A percentile compares a stretch with the other conserved stretches of the same genome.
Conservation (phyloP, 2,888 invertebrate genomes). For the Andrena dorsata region DNA sequence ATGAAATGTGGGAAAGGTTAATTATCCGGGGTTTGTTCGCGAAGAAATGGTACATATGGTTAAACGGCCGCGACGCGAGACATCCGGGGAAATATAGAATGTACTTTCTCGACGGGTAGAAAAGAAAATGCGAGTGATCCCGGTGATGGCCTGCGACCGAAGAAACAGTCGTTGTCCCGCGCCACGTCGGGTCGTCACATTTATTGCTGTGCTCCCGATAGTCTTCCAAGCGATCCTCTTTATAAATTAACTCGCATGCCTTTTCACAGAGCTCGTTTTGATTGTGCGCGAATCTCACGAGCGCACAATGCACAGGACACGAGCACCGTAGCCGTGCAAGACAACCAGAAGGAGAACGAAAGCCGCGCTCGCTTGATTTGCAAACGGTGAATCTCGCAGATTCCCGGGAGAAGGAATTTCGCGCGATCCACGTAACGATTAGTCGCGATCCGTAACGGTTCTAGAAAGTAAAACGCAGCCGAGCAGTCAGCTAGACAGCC, state of each 20-base stretch:
- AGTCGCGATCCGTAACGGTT: constrained; percentile 53
- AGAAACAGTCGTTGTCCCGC: neutral
- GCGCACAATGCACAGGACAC: too few relatives aligned
- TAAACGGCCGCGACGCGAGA: constrained; percentile 49
- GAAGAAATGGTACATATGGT: constrained; percentile 53
- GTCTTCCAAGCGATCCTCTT: too few relatives aligned
- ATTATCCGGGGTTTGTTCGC: constrained; percentile 41
- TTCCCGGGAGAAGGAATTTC: constrained; percentile 24
- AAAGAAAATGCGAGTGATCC: constrained; percentile 70
- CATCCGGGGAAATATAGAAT: constrained; percentile 58
- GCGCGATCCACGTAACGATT: constrained; percentile 38
- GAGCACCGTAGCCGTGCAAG: too few relatives aligned
- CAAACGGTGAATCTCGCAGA: neutral
- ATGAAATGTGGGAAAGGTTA: constrained; percentile 42
- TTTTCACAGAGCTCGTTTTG: too few relatives aligned
- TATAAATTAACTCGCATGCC: too few relatives aligned
- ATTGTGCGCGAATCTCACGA: too few relatives aligned
- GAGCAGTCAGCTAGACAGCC: neutral
- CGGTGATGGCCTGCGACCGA: neutral
- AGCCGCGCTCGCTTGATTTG: neutral
- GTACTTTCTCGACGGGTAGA: constrained; percentile 69
- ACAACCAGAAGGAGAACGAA: too few relatives aligned
- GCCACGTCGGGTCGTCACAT: neutral
- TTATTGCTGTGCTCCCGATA: too few relatives aligned
- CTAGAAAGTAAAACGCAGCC: constrained; percentile 63